Evolutionary conservation across 1,140 invertebrate species (phyloP), one percentile per base, ranked within the genome.

Genomic region (Polyergus mexicanus): DNA sequence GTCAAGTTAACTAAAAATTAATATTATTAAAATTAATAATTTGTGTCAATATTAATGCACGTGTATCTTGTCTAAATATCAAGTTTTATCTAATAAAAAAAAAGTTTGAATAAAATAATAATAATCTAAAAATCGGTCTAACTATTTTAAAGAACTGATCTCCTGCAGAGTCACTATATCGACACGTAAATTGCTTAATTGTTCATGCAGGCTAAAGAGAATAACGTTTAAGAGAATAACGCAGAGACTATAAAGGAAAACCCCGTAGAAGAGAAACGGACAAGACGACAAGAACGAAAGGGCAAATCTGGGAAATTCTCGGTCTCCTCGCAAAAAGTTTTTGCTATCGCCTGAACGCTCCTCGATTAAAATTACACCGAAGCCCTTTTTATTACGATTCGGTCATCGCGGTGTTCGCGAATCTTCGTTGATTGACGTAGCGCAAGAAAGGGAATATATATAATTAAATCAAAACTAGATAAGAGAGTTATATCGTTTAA

Each of bases 111-210:
- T n/a, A 44, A 19, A 62, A 76, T 51, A 65, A 51, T 66, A 8
- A 51, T 35, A 28, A 28, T 28, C 25, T 28, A 28, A 54, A 35
- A 3, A 4, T 8, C 2, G 3, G 19, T 6, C 5, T 47, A 16
- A 76, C n/a, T 11, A 54, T 62, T 68, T 87, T 80, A 81, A 35
- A 88, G 51, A 88, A 56, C 7, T 0, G 28, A 8, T 51, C 35
- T 41, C 16, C 3, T 3, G 28, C 19, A 1, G 41, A 68, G 51
- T 78, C 44, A 32, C 87, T 85, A 74, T 58, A 47, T 74, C 44
- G 32, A 85, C 32, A 78, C 60, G 54, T 51, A 69, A 89, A 87
- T 89, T 85, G 35, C 62, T 54, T 77, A 83, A 88, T 66, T 88
- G 85, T 54, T 78, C 51, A 25, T 41, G 16, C 38, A 41, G 10